phyloP scores from a whole-genome alignment of 2,113 vertebrate genomes.

The Indri indri region DNA sequence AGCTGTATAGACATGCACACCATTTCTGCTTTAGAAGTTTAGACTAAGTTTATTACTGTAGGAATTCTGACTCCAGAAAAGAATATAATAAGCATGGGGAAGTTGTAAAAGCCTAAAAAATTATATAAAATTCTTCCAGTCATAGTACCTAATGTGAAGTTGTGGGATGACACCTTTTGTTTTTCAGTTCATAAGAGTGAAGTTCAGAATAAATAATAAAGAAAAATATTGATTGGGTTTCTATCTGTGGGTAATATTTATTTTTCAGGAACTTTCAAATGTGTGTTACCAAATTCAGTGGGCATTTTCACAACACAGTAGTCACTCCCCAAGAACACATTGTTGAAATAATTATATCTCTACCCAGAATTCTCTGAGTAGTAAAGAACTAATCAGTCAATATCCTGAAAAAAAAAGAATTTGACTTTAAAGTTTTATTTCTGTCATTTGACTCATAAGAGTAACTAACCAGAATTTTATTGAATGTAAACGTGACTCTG shows the following conservation, averaged over 20 bases:
- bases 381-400: not conserved
- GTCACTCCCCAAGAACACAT: not conserved
- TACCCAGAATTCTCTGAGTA: not conserved
- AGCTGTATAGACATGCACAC: not conserved
- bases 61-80: not conserved
- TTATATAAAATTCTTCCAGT: constrained; percentile 19
- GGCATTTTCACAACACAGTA: not conserved
- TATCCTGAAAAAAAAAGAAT: not conserved
- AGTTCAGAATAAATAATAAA: not conserved
- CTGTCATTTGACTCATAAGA: constrained; percentile 19
- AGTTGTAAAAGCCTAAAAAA: constrained; percentile 28
- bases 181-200: not conserved
- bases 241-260: constrained; percentile 2
- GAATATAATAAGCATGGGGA: not conserved
- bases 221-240: not conserved
- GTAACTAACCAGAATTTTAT: not conserved
- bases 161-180: not conserved
- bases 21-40: not conserved
- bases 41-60: not conserved
- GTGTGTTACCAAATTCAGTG: not conserved
- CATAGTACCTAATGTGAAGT: not conserved
- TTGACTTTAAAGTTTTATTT: constrained; percentile 2
- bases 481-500: not conserved
- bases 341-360: not conserved
- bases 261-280: constrained; percentile 15